A percentile compares a stretch with the other conserved stretches of the same genome.
Evolutionary conservation across 2,797 vertebrate species (phyloP).

Genomic region (Knipowitschia caucasica): DNA sequence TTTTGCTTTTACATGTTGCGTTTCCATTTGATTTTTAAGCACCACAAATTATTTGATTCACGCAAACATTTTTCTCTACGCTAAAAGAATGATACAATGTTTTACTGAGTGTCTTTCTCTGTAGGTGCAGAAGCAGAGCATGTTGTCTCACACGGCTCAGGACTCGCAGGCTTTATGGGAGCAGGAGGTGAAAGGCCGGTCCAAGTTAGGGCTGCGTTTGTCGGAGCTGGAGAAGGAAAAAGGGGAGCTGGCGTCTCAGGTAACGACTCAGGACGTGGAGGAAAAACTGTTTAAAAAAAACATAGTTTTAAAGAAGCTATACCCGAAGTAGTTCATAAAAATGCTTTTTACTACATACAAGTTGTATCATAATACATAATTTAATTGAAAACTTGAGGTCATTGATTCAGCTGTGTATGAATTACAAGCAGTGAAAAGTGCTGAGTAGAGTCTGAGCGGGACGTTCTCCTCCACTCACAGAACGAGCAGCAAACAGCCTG

Average conservation of each 20-base stretch:
- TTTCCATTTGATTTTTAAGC: conserved; percentile 10
- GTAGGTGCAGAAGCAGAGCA: conserved; percentile 81
- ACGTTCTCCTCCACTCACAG: no score
- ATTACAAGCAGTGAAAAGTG: no score
- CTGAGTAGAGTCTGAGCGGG: no score
- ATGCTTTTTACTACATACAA: no score
- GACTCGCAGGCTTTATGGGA: conserved; percentile 83
- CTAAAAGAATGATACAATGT: no score
- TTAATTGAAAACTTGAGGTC: no score
- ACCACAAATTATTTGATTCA: background rate
- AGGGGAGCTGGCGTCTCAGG: conserved; percentile 78
- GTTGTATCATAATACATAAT: no score
- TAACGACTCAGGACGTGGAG: conserved; percentile 31
- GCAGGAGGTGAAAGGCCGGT: conserved; percentile 83
- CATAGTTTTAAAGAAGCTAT: no score
- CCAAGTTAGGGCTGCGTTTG: conserved; percentile 78
- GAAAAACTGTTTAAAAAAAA: background rate
- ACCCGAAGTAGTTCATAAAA: no score
- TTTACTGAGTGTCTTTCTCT: background rate
- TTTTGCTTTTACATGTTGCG: background rate
- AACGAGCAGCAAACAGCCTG: no score
- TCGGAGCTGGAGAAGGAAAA: conserved; percentile 85
- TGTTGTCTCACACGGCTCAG: conserved; percentile 77
- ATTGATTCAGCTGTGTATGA: no score
- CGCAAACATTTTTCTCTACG: no score